Evolutionary conservation across 2,797 vertebrate genomes (phyloP), one percentile per base, ranked within the genome.

Genomic region (Danio albolineatus): DNA sequence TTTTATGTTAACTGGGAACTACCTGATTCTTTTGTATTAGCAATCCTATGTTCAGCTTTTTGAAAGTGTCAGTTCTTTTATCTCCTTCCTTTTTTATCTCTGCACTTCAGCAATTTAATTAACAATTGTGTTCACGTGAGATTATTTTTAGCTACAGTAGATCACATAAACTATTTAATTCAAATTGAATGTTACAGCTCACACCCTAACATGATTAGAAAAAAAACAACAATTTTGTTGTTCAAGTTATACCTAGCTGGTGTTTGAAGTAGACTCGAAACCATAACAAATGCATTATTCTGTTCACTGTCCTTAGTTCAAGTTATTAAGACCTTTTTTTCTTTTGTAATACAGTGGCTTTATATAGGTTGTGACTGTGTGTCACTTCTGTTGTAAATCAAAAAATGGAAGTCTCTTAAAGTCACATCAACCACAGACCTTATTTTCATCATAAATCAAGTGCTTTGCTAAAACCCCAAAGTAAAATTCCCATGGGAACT

Each of bases 391-490:
- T 7, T 38, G 9, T 51, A 51, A 16, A 51, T 49, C 28, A 17
- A 69, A 69, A 48, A 17, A 48, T 28, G 1, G 46, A 6, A 64
- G 10, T 6, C 19, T 48, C 10, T 12, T 57, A 6, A 64, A 64
- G 39, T 64, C 61, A 44, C 7, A 7, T 17, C 7, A 48, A 39
- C 48, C 28, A 51, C 66, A 69, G 28, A 51, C 28, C 8, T n/a
- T 17, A 51, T 69, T 69, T 69, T 51, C 10, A 16, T 69, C 16
- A 51, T 67, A 38, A 38, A 16, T 60, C 57, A 36, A 60, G 57
- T 36, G 46, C 64, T 13, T 49, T 67, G 14, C 21, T 51, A 38
- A 51, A 51, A 69, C 10, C 14, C 16, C 66, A 38, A 38, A 38
- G 12, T 8, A 5, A 51, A 69, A 51, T 51, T 67, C 46, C 14